These are phyloP conservation scores for Drosophila quadrilineata DNA, from an alignment of 1,140 invertebrate species.

Conservation along the genomic window DNA sequence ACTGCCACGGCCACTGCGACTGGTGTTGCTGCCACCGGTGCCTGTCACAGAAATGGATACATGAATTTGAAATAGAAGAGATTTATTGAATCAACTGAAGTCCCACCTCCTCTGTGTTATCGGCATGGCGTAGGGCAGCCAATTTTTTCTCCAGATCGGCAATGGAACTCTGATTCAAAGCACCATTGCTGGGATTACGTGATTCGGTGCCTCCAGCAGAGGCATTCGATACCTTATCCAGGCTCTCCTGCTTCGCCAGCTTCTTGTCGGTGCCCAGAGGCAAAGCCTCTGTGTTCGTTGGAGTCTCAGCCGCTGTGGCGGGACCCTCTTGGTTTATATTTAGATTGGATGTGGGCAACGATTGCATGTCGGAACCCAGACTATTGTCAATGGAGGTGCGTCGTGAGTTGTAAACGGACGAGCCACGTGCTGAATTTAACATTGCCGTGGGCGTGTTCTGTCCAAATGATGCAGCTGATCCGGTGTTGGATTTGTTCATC, in stretches of 20 bases:
- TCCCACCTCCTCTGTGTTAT: constrained; percentile 63
- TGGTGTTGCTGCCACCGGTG: constrained; percentile 23
- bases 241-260: constrained; percentile 65
- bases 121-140: constrained; percentile 68
- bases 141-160: constrained; percentile 78
- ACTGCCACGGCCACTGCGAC: neutral
- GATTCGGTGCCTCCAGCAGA: constrained; percentile 25
- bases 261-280: constrained; percentile 41
- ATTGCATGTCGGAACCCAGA: constrained; percentile 62
- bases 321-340: constrained; percentile 47
- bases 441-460: constrained; percentile 66
- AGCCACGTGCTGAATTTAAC: constrained; percentile 66
- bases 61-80: neutral
- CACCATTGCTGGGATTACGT: constrained; percentile 55
- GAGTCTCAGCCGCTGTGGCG: constrained; percentile 31
- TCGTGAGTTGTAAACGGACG: constrained; percentile 76
- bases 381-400: constrained; percentile 78
- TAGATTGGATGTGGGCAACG: constrained; percentile 51
- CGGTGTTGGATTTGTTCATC: constrained; percentile 46
- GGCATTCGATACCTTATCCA: constrained; percentile 54
- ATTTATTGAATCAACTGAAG: neutral
- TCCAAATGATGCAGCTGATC: constrained; percentile 44
- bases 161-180: constrained; percentile 69
- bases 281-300: constrained; percentile 37
- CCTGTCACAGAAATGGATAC: neutral